Evolutionary conservation across 23 tunicate species (phyloP).

Genomic region (Ascidia mentula): DNA sequence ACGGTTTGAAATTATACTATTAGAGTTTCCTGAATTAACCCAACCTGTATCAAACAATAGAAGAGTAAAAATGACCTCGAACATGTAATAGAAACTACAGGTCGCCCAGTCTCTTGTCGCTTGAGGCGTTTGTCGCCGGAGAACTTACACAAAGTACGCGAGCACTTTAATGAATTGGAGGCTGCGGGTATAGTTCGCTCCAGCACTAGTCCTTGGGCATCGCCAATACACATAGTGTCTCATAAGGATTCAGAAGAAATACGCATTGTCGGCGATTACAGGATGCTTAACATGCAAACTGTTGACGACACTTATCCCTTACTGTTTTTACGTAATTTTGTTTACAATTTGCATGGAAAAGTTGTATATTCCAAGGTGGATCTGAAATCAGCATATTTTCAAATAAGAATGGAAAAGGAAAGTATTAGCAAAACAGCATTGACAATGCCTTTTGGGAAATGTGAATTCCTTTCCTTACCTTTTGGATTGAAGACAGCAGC

Average conservation of each 20-base stretch:
- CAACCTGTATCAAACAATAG: background rate
- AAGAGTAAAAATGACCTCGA: too few relatives aligned
- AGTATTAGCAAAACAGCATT: background rate
- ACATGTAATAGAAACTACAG: background rate
- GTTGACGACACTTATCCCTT: background rate
- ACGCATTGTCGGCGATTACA: background rate
- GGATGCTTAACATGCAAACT: background rate
- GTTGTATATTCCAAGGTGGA: background rate
- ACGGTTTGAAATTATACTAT: background rate
- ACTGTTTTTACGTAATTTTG: background rate
- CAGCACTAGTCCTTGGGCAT: background rate
- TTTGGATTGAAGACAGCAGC: slow-evolving; percentile 18
- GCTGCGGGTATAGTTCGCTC: background rate
- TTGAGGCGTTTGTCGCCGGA: background rate
- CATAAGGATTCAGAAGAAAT: background rate
- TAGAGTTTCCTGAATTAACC: background rate
- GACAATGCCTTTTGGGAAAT: slow-evolving; percentile 2
- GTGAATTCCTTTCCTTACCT: background rate
- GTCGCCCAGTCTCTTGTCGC: background rate
- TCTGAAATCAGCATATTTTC: slow-evolving; percentile 1
- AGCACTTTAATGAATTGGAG: background rate
- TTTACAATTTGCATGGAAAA: background rate
- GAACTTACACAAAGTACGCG: background rate
- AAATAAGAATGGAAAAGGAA: slow-evolving; percentile 1
- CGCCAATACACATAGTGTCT: background rate